Evolutionary conservation across 1,140 invertebrate genomes (phyloP).

Genomic region (Drosophila sproati): DNA sequence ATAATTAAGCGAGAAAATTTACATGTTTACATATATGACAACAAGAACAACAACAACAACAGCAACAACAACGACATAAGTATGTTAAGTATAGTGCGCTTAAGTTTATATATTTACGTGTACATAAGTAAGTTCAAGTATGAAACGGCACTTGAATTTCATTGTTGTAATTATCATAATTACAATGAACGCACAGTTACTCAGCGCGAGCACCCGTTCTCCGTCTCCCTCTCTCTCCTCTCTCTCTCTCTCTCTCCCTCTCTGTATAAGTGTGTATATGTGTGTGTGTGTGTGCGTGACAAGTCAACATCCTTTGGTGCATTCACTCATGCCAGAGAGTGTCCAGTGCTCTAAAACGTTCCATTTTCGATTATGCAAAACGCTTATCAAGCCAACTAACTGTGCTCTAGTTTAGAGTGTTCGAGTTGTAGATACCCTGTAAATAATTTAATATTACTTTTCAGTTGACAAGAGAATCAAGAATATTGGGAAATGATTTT

Average conservation of each 20-base stretch:
- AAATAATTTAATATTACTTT: too few species aligned
- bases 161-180: constrained; percentile 54
- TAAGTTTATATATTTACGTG: neutral
- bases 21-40: neutral
- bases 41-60: too few species aligned
- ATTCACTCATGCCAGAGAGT: constrained; percentile 56
- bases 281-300: constrained; percentile 31
- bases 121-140: constrained; percentile 17
- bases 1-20: constrained; percentile 26
- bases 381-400: constrained; percentile 73
- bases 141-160: constrained; percentile 29
- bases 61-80: neutral
- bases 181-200: constrained; percentile 23
- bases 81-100: constrained; percentile 3
- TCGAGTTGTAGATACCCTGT: neutral
- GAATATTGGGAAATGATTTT: too few species aligned
- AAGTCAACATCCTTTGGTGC: constrained; percentile 76
- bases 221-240: neutral
- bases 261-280: neutral
- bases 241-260: neutral
- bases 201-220: neutral
- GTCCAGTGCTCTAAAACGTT: constrained; percentile 67
- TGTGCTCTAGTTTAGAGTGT: constrained; percentile 6
- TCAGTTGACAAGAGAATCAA: too few species aligned
- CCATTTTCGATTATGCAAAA: constrained; percentile 78